Evolutionary conservation across 2,888 invertebrate genomes (phyloP), one percentile per base, ranked within the genome.

Genomic region (Iphiclides podalirius): DNA sequence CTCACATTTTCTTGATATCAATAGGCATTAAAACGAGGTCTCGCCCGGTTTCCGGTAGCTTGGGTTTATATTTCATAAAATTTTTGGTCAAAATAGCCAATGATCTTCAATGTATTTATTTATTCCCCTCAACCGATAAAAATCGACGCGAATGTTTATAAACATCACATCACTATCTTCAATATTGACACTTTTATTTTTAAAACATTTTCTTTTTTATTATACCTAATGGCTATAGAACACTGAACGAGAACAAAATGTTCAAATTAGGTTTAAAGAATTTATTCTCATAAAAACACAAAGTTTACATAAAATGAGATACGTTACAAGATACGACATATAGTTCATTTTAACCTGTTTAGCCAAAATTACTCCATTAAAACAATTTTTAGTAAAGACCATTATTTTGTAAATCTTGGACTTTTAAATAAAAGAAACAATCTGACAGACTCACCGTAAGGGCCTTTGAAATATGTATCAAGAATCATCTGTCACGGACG

Each of bases 1-100:
- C 88, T 86, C 85, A 87, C 83, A 86, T 82, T 84, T 84, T 82
- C 75, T 77, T 76, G 72, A 78, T 81, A 83, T 83, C 79, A 84
- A 86, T 82, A 76, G 81, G 68, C 72, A 72, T 70, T 73, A 73
- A 79, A 78, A 78, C 58, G 72, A 79, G 77, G 70, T 80, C 78
- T 80, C 74, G 66, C 66, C 62, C 63, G 66, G 73, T 77, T 81
- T 86, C 84, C 83, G 79, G 79, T 62, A 67, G 63, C 33, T 15
- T 15, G 34, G 36, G 51, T n/a, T n/a, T n/a, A n/a, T n/a, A n/a
- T n/a, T n/a, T n/a, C n/a, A n/a, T n/a, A n/a, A n/a, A n/a, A 52
- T 54, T 60, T 53, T 58, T 49, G 53, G 53, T 60, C 71, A 67
- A 72, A 74, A 67, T 70, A 69, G 75, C n/a, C n/a, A 77, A 76